Percentiles rank a stretch among this genome's conserved stretches.
Evolutionary conservation across 2,113 vertebrate species (phyloP).

Genomic region (Chaetodon auriga): DNA sequence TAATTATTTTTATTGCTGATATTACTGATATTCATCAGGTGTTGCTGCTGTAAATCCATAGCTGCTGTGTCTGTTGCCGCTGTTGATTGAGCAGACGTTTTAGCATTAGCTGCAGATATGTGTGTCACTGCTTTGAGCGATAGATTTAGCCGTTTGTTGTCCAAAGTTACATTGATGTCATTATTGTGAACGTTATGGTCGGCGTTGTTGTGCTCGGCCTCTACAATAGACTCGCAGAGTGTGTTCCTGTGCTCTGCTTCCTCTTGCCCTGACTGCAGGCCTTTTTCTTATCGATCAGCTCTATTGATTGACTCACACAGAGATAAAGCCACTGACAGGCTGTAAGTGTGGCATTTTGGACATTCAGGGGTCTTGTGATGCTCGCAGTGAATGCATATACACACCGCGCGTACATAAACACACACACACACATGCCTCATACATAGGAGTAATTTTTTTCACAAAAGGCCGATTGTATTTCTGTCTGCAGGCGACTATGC

Average conservation of each 20-base stretch:
- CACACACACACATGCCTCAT: not conserved
- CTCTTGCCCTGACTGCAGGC: conserved; percentile 44
- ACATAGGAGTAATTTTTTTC: not conserved
- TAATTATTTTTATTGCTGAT: conserved; percentile 1
- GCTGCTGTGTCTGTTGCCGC: not conserved
- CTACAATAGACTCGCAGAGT: conserved; percentile 39
- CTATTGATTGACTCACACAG: conserved; percentile 62
- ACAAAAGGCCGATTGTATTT: conserved; percentile 7
- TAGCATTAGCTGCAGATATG: not conserved
- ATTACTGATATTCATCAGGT: conserved; percentile 12
- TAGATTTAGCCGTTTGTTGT: conserved; percentile 6
- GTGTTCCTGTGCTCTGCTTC: conserved; percentile 12
- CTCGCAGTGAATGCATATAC: conserved; percentile 16
- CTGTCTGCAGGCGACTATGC: not conserved
- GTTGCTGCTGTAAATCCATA: not conserved
- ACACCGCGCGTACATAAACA: not conserved
- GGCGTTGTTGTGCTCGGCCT: conserved; percentile 4
- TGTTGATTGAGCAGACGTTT: not conserved
- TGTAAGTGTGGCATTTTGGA: conserved; percentile 54
- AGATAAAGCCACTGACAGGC: conserved; percentile 55
- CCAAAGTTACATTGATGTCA: not conserved
- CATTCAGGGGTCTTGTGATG: conserved; percentile 33
- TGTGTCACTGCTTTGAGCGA: not conserved
- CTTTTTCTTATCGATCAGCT: conserved; percentile 66
- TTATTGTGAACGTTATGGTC: not conserved